Base-by-base conservation (phyloP, 2,888 invertebrate species). In the Machimus atricapillus region DNA sequence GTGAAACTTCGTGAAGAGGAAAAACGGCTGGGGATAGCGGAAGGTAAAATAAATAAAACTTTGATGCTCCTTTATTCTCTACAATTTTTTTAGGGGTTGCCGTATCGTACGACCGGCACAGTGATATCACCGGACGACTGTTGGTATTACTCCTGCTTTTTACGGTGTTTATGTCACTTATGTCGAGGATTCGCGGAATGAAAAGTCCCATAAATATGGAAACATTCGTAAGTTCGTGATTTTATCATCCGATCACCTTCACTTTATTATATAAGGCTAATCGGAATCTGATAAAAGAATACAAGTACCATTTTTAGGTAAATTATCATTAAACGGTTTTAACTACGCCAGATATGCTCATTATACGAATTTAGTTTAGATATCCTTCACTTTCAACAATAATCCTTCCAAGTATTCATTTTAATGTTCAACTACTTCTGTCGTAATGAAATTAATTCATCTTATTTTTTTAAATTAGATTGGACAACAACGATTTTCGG, bases 1-100 rank as follows among this genome's bases (percentile, higher is more conserved):
- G 96, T 97, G 90, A 98, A 98, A 93, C 93, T 99, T 40, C 94
- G 98, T 43, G 95, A 96, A 89, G 96, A 96, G 0, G 99, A 99
- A 92, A 93, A 94, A 86, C 94, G 94, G 58, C 93, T 98, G 58
- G 97, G 97, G 16, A 96, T 98, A 78, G 94, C 94, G 90, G 95
- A 96, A 91, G 97, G 96, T 93, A 91, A 92, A 14, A 43, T 52
- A 52, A 52, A 0, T n/a, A 5, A 52, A 16, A 52, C 4, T n/a
- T 16, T 2, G n/a, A 19, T 19, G 1, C 2, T n/a, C n/a, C 16
- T 7, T 52, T 16, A 52, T 52, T 52, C 7, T 52, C 52, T 52
- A 19, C 16, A 52, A 52, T 7, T 14, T 27, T 4, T 27, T 46
- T 16, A 90, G 91, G 96, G 31, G 96, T 98, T 0, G 95, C 97